A percentile compares a stretch with the other conserved stretches of the same genome.
These are phyloP conservation scores for Botrylloides violaceus DNA, from an alignment of 23 tunicate species.

Conservation along the genomic window DNA sequence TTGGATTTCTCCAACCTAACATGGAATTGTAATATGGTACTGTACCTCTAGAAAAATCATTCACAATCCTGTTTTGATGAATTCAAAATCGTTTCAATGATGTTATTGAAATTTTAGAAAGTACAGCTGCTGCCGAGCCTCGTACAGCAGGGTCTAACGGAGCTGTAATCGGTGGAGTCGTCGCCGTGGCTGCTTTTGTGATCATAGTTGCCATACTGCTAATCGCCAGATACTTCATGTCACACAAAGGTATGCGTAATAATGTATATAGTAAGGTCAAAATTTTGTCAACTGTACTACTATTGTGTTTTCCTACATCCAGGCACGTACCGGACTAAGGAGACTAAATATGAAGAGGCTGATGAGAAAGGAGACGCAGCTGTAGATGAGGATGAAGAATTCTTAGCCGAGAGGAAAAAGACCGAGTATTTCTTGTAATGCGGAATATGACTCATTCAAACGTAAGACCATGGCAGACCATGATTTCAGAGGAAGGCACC, in stretches of 20 bases:
- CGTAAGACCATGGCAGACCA: too few species aligned
- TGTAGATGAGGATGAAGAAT: conserved; percentile 34
- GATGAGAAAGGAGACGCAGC: conserved; percentile 13
- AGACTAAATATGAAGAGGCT: conserved; percentile 22
- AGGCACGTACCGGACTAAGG: conserved; percentile 71
- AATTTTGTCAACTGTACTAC: not conserved
- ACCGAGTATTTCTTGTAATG: conserved; percentile 50
- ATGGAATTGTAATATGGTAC: too few species aligned
- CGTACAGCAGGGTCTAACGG: conserved; percentile 37
- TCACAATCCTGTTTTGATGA: too few species aligned
- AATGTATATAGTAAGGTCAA: not conserved
- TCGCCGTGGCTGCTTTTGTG: conserved; percentile 71
- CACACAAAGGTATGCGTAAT: conserved; percentile 68
- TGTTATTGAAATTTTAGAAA: not conserved
- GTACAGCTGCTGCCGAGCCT: conserved; percentile 9
- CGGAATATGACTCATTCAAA: too few species aligned
- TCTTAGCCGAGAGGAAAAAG: conserved; percentile 28
- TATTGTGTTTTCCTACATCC: not conserved
- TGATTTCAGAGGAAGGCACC: too few species aligned
- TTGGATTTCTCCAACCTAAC: too few species aligned
- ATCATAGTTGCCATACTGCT: conserved; percentile 55
- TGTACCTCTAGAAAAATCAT: too few species aligned
- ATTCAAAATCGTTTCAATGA: too few species aligned
- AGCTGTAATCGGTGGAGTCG: conserved; percentile 81
- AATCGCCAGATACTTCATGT: conserved; percentile 59